phyloP scores from a whole-genome alignment of 1,140 invertebrate genomes.

The Aphidius gifuensis region DNA sequence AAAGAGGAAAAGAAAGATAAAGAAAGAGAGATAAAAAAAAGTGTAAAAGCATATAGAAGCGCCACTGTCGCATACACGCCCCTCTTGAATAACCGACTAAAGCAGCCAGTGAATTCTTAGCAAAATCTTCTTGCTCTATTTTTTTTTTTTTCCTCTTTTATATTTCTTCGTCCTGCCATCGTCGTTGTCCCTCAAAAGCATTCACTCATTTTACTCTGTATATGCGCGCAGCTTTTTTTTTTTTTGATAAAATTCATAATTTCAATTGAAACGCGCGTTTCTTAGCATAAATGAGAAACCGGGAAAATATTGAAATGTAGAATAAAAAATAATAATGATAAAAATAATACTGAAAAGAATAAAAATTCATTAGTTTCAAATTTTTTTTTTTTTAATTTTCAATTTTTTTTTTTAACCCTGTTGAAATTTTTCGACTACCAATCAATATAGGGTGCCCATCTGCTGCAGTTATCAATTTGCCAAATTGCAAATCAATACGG shows the following conservation, averaged over 20 bases:
- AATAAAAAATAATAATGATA: neutral
- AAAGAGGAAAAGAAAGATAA: constrained; percentile 24
- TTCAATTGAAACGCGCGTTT: constrained; percentile 25
- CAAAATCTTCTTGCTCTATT: neutral
- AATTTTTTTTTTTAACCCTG: no score
- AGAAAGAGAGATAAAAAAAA: constrained; percentile 20
- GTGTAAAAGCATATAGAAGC: constrained; percentile 13
- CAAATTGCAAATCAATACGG: constrained; percentile 51
- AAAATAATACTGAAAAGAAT: neutral
- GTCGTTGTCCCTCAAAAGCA: no score
- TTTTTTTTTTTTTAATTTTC: no score
- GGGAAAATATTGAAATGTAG: neutral
- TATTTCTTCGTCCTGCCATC: neutral
- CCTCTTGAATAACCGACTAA: constrained; percentile 7
- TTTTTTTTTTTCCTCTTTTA: neutral
- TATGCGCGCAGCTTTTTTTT: neutral
- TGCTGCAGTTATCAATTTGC: constrained; percentile 50
- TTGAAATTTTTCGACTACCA: constrained; percentile 23
- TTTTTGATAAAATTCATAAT: constrained; percentile 33
- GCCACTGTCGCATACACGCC: constrained; percentile 11
- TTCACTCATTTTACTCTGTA: neutral
- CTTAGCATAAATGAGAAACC: constrained; percentile 6
- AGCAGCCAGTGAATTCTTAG: constrained; percentile 5
- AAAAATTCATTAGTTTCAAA: neutral
- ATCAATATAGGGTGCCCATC: constrained; percentile 37